Evolutionary conservation across 2,797 vertebrate genomes (phyloP), one percentile per base, ranked within the genome.

Genomic region (Esox lucius): DNA sequence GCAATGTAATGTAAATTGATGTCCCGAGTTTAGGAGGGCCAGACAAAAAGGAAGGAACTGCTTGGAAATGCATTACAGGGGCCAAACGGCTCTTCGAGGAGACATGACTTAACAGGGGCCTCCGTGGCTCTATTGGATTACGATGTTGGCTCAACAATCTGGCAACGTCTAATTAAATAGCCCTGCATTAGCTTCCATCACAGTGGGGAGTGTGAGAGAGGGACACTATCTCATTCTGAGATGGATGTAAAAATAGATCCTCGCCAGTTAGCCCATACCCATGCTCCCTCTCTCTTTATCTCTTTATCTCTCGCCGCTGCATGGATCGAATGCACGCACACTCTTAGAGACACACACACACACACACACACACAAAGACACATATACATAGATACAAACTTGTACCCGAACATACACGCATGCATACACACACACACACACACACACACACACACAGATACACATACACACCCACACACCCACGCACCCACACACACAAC

Each of bases 81-180:
- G 84, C 56, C 86, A 88, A 85, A 75, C 80, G 87, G 80, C 85
- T 82, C 81, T 88, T 75, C 49, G 86, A 90, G 86, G 85, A 87
- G 83, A 87, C 88, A 86, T 88, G 89, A 88, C 87, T 91, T 89
- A 85, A 83, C 78, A 83, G 86, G 39, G 85, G 86, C 80, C 77
- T 81, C 88, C 78, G 74, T 81, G 70, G 71, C 79, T 90, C 90
- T 92, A 94, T 93, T 92, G 90, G 90, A 94, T 93, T 94, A 93
- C 86, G 74, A 78, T 75, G 89, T 91, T 90, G 91, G 92, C 90
- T 89, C 87, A 92, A 91, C 90, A 90, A 93, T 91, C 92, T 90
- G 90, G 90, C 91, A 88, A 86, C 79, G 79, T 93, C 90, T 93
- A 94, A 94, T 94, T 93, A 93, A 93, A 94, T 94, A 93, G 90